phyloP scores from a whole-genome alignment of 2,797 vertebrate genomes.

The Leptatherina wallacei region DNA sequence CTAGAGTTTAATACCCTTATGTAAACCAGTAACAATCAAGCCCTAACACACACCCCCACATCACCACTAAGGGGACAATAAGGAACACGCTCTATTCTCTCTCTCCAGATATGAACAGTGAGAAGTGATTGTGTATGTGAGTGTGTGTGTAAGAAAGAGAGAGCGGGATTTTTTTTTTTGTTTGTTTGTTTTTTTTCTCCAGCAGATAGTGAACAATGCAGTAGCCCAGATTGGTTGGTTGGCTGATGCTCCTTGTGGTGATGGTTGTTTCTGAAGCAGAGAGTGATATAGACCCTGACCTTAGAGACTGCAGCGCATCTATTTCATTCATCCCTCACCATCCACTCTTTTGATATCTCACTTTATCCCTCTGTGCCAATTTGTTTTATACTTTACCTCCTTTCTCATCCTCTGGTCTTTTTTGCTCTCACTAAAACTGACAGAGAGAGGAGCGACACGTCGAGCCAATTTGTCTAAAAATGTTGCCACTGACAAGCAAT shows the following conservation, averaged over 20 bases:
- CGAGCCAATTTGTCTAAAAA: constrained; percentile 69
- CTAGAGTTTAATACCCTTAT: constrained; percentile 85
- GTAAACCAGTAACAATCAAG: constrained; percentile 85
- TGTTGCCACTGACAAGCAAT: constrained; percentile 69
- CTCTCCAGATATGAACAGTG: constrained; percentile 77
- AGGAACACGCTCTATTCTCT: constrained; percentile 79
- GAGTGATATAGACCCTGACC: constrained; percentile 74
- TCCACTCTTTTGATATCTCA: constrained; percentile 74
- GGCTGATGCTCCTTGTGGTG: constrained; percentile 65
- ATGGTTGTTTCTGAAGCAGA: constrained; percentile 70
- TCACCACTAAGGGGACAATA: constrained; percentile 83
- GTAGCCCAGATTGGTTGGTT: constrained; percentile 77
- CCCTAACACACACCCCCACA: constrained; percentile 83
- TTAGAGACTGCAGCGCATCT: constrained; percentile 65
- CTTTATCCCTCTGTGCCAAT: constrained; percentile 73
- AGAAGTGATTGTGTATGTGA: constrained; percentile 59
- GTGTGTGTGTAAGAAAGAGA: constrained; percentile 22
- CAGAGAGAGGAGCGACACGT: constrained; percentile 59
- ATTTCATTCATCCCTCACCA: constrained; percentile 69
- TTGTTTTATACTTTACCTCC: constrained; percentile 70
- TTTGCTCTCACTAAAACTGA: constrained; percentile 54
- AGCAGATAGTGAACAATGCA: constrained; percentile 81
- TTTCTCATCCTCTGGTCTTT: constrained; percentile 57
- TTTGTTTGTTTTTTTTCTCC: constrained; percentile 38
- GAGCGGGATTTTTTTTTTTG: neutral